phyloP scores from a whole-genome alignment of 1,140 invertebrate species.

The Magallana gigas region DNA sequence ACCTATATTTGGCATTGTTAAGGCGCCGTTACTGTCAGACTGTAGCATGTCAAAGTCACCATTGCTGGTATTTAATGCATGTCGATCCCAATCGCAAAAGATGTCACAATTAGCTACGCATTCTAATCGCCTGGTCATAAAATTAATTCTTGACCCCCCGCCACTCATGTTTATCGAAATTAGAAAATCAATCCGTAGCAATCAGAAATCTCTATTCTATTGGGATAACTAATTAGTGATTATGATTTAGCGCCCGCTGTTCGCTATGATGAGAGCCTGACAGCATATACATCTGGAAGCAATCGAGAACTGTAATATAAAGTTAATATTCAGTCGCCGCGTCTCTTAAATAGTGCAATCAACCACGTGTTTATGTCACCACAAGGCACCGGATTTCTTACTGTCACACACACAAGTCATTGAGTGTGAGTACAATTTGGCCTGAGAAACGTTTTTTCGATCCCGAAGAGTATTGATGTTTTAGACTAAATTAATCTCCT shows the following conservation, averaged over 20 bases:
- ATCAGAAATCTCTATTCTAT: conserved; percentile 33
- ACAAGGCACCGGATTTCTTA: not conserved
- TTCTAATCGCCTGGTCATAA: conserved; percentile 30
- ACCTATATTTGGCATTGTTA: conserved; percentile 33
- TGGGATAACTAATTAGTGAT: conserved; percentile 30
- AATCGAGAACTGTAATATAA: conserved; percentile 3
- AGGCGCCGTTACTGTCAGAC: not conserved
- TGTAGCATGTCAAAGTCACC: conserved; percentile 17
- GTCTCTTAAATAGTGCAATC: conserved; percentile 3
- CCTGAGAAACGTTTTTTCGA: too few species aligned
- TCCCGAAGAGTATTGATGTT: too few species aligned
- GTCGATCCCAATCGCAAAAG: conserved; percentile 19
- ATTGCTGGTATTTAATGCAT: conserved; percentile 12
- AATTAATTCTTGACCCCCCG: conserved; percentile 26
- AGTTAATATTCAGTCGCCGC: conserved; percentile 11
- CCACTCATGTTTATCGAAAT: conserved; percentile 22
- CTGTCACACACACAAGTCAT: too few species aligned
- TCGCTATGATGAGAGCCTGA: not conserved
- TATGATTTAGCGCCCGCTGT: conserved; percentile 17
- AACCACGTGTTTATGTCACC: conserved; percentile 11
- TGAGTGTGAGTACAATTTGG: too few species aligned
- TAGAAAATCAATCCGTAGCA: conserved; percentile 12
- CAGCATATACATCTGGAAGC: conserved; percentile 12
- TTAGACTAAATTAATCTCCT: too few species aligned
- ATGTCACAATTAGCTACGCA: conserved; percentile 28